phyloP scores from a whole-genome alignment of 2,113 vertebrate species.

The Laterallus jamaicensis region DNA sequence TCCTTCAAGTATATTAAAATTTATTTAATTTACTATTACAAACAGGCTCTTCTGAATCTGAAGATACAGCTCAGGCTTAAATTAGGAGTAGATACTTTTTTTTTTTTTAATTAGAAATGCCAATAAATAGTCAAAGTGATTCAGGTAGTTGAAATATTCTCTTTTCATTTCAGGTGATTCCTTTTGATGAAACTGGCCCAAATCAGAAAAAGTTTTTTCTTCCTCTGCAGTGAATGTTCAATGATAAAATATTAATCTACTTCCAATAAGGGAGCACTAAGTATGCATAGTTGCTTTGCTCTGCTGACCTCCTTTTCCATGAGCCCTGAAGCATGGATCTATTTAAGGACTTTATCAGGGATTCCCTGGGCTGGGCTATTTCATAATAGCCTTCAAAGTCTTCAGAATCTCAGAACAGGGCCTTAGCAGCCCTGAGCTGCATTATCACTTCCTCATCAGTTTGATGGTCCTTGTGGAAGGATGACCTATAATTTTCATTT shows the following conservation, averaged over 20 bases:
- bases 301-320: background rate
- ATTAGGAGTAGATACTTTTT: background rate
- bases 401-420: background rate
- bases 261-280: background rate
- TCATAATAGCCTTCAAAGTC: background rate
- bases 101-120: background rate
- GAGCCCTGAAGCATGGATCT: background rate
- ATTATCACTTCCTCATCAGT: background rate
- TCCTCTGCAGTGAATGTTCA: background rate
- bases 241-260: background rate
- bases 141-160: background rate
- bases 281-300: background rate
- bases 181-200: background rate
- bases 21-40: background rate
- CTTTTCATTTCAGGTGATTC: background rate
- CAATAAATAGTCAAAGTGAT: background rate
- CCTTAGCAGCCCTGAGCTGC: background rate
- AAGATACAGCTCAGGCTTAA: background rate
- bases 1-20: constrained; percentile 2
- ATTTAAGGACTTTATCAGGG: background rate
- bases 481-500: background rate
- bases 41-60: background rate
- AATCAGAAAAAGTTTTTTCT: background rate
- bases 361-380: background rate
- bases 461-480: background rate